phyloP scores from a whole-genome alignment of 1,140 invertebrate species.

The Oncopeltus fasciatus region DNA sequence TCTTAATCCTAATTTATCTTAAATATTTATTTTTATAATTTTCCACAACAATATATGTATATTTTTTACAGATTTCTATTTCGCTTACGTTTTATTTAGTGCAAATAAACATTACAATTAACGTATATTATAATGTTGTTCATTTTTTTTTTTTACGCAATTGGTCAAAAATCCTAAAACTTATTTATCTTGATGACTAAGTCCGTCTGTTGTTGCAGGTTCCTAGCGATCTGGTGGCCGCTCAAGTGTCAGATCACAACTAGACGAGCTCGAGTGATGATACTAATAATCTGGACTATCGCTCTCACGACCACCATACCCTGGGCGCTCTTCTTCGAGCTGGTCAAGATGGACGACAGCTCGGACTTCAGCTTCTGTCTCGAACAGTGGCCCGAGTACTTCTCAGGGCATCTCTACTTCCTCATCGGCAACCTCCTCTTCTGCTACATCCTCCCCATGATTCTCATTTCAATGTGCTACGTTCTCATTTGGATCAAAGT shows the following conservation, averaged over 20 bases:
- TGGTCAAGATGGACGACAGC: conserved; percentile 52
- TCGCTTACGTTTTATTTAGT: too few relatives aligned
- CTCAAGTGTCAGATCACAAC: conserved; percentile 82
- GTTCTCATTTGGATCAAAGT: conserved; percentile 85
- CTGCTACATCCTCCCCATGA: conserved; percentile 85
- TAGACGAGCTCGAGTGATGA: conserved; percentile 65
- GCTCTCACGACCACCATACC: conserved; percentile 70
- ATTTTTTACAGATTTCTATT: too few relatives aligned
- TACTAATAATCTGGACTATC: conserved; percentile 80
- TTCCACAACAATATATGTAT: too few relatives aligned
- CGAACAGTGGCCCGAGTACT: conserved; percentile 64
- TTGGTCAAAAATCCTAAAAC: too few relatives aligned
- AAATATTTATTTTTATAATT: too few relatives aligned
- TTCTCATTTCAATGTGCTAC: conserved; percentile 83
- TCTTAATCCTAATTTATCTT: too few relatives aligned
- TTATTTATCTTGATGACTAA: too few relatives aligned
- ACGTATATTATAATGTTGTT: too few relatives aligned
- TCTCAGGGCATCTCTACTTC: conserved; percentile 71
- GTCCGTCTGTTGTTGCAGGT: conserved; percentile 61
- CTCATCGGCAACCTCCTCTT: conserved; percentile 75
- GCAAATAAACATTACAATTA: too few relatives aligned
- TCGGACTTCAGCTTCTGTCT: conserved; percentile 36
- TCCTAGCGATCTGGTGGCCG: conserved; percentile 88
- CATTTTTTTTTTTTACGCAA: too few relatives aligned
- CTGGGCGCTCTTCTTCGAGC: conserved; percentile 79